Percentiles rank a stretch among this genome's conserved stretches.
These are phyloP conservation scores for Drosophila atripex DNA, from an alignment of 2,888 invertebrate genomes.

Conservation along the genomic window DNA sequence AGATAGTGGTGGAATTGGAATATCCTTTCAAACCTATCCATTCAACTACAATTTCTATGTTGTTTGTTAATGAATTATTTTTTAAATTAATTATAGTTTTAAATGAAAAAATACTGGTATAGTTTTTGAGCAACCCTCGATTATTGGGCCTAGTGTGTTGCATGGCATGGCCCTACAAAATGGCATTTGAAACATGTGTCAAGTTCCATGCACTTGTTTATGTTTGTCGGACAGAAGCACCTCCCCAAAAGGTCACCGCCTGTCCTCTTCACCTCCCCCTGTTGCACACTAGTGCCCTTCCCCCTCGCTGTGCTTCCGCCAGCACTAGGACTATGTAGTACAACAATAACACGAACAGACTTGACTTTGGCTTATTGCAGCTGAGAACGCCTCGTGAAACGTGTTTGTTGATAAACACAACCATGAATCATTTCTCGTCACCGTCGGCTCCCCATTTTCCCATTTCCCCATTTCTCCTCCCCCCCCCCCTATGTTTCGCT, in stretches of 20 bases:
- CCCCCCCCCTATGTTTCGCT: conserved; percentile 47
- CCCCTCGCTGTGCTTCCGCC: conserved; percentile 1
- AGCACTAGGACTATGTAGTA: too few relatives aligned
- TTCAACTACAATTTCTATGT: too few relatives aligned
- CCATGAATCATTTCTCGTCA: conserved; percentile 74
- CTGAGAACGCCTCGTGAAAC: conserved; percentile 63
- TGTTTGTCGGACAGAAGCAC: conserved; percentile 50
- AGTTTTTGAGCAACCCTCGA: conserved; percentile 11
- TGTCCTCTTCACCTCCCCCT: not conserved
- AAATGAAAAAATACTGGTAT: too few relatives aligned
- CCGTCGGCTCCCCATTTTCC: not conserved
- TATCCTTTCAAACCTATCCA: too few relatives aligned
- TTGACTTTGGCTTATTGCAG: conserved; percentile 64
- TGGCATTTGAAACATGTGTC: conserved; percentile 77
- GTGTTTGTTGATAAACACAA: conserved; percentile 78
- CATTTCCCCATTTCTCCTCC: not conserved
- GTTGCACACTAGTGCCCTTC: not conserved
- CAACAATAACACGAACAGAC: conserved; percentile 11
- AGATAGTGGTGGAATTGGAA: not conserved
- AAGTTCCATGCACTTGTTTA: conserved; percentile 73
- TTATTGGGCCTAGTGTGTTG: conserved; percentile 16
- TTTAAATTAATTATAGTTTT: too few relatives aligned
- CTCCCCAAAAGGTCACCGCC: conserved; percentile 4
- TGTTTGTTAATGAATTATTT: too few relatives aligned
- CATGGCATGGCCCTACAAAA: conserved; percentile 49